Evolutionary conservation across 2,888 invertebrate genomes (phyloP).

Genomic region (Mallateleia sp.): DNA sequence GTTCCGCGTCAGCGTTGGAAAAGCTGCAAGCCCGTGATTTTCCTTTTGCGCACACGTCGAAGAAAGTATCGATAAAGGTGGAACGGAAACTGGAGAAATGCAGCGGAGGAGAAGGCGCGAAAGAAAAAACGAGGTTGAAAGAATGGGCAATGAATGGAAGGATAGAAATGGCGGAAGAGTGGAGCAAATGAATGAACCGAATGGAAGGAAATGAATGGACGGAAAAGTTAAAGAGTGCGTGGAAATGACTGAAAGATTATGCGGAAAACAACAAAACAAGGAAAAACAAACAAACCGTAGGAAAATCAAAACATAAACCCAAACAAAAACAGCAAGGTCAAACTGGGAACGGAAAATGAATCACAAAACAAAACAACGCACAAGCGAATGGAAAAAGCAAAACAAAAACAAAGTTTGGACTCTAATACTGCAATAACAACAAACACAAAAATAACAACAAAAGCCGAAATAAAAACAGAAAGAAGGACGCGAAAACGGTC

Average conservation of each 20-base stretch:
- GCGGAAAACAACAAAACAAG: too few species aligned
- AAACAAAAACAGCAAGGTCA: too few species aligned
- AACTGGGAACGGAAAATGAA: too few species aligned
- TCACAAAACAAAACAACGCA: too few species aligned
- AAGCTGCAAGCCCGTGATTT: constrained; percentile 60
- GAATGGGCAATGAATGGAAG: constrained; percentile 20
- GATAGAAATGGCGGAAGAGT: background rate
- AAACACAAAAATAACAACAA: too few species aligned
- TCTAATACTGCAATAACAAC: too few species aligned
- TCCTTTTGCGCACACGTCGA: constrained; percentile 44
- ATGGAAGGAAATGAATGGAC: background rate
- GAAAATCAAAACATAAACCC: too few species aligned
- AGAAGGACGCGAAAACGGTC: too few species aligned
- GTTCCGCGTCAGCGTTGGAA: constrained; percentile 55
- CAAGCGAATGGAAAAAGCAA: too few species aligned
- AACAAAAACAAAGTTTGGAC: too few species aligned
- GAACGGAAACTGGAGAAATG: background rate
- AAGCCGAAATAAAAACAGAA: too few species aligned
- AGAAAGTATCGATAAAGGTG: constrained; percentile 37
- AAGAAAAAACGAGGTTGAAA: background rate
- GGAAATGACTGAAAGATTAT: background rate
- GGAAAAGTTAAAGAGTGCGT: background rate
- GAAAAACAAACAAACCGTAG: too few species aligned
- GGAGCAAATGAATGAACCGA: background rate
- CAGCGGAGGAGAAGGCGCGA: background rate